These are phyloP conservation scores for Apotomis capreana DNA, from an alignment of 2,888 invertebrate species.

Conservation along the genomic window DNA sequence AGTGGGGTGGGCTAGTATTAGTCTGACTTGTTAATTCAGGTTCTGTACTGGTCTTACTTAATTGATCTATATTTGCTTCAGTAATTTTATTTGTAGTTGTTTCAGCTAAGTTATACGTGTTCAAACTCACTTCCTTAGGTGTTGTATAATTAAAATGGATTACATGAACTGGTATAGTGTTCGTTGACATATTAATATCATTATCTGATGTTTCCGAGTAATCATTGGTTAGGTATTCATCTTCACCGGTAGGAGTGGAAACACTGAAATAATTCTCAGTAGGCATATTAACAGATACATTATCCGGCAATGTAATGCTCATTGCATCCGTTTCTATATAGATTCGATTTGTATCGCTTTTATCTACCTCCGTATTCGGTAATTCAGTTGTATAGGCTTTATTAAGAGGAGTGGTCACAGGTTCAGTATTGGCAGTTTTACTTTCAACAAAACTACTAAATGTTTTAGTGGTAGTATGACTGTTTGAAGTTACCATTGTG, in stretches of 20 bases:
- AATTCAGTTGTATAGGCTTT: constrained; percentile 4
- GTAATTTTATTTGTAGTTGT: constrained; percentile 17
- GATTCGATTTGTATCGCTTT: neutral
- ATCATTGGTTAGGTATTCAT: constrained; percentile 12
- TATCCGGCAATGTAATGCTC: neutral
- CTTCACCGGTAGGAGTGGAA: neutral
- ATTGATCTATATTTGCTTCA: constrained; percentile 24
- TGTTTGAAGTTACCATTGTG: neutral
- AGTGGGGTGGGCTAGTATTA: constrained; percentile 47
- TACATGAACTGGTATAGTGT: constrained; percentile 1
- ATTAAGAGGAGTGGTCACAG: neutral
- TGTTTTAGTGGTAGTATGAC: neutral
- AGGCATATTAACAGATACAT: neutral
- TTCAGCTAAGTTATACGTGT: constrained; percentile 11
- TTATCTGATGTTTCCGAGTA: neutral
- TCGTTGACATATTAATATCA: constrained; percentile 3
- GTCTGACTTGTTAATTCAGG: constrained; percentile 44
- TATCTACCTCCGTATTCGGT: neutral
- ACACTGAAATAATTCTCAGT: neutral
- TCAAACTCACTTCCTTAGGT: neutral
- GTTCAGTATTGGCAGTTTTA: neutral
- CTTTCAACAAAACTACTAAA: constrained; percentile 1
- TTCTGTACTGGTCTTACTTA: constrained; percentile 25
- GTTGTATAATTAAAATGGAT: neutral
- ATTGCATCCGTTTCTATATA: constrained; percentile 3